Base-by-base conservation (phyloP, 1,140 invertebrate genomes). In the Drosophila lacertosa region DNA sequence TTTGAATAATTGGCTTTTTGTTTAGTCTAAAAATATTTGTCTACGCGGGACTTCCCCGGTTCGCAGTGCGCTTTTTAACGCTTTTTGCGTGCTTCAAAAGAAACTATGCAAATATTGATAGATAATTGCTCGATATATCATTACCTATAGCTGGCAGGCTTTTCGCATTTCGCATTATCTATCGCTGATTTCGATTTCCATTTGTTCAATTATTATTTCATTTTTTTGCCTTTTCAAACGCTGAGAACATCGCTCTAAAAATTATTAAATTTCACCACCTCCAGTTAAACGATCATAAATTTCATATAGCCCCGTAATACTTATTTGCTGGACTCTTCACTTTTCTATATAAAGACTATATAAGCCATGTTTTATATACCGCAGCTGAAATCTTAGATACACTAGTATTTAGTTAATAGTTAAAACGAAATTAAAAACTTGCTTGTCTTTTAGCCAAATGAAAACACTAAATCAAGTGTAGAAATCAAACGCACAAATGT, bases 191-290 rank as follows among this genome's bases (percentile, higher is more conserved):
- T 32, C 24, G 18, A 33, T 20, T 10, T 39, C 15, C 22, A 22
- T 53, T 22, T 45, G n/a, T 26, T 20, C 13, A 10, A 20, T 16
- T 44, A 16, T 11, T 20, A 2, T 1, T 32, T 50, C 4, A 3
- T 11, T 16, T 10, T 29, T 7, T 29, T 7, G 26, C 3, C 37
- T 5, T 42, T 16, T n/a, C n/a, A 3, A 50, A 15, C 29, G 65
- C 66, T 69, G 50, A 54, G 66, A 64, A 64, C 66, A 64, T 64
- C 59, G 50, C 32, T 45, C 42, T 64, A 55, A 64, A 69, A 64
- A 69, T 69, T 18, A 63, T 69, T 47, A 40, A 33, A 45, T 32
- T 63, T 69, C 59, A 47, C 32, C 37, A 37, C 47, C 9, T 32
- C 18, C 1, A 18, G 20, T 32, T 13, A 3, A n/a, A 4, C 22